phyloP scores from a whole-genome alignment of 1,140 invertebrate genomes.

The Macrobrachium nipponense region DNA sequence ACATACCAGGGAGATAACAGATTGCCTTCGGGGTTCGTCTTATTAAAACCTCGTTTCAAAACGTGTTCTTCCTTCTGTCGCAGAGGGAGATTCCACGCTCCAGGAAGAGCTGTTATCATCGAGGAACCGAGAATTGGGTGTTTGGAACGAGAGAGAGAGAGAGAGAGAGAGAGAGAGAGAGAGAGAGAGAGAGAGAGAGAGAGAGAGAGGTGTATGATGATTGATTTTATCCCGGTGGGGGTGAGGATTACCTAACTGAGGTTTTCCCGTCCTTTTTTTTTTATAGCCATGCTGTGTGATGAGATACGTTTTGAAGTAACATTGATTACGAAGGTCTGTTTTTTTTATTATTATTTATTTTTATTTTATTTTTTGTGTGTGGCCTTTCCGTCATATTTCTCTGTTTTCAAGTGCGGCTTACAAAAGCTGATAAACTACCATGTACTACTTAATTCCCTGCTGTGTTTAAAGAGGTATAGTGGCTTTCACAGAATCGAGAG shows the following conservation, averaged over 20 bases:
- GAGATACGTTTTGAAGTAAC: neutral
- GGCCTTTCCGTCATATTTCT: neutral
- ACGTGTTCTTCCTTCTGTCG: no score
- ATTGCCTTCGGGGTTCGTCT: no score
- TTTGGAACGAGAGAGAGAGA: conserved; percentile 6
- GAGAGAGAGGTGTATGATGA: neutral
- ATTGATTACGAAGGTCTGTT: neutral
- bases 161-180: conserved; percentile 24
- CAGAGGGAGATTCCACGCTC: no score
- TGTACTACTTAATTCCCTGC: no score
- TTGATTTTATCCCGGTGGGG: no score
- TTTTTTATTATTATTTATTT: neutral
- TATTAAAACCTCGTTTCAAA: no score
- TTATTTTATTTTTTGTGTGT: neutral
- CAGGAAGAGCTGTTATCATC: no score
- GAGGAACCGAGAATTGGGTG: neutral
- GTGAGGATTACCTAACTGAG: no score
- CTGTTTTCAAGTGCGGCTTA: neutral
- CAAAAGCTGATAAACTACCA: no score
- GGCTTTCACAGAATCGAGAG: no score
- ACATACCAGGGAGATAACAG: no score
- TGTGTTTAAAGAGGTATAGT: no score
- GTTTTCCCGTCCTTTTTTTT: neutral
- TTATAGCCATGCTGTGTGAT: neutral
- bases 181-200: conserved; percentile 17